A percentile compares a stretch with the other conserved stretches of the same genome.
Conservation (phyloP, 2,113 vertebrate genomes). For the pig (Sus scrofa) region T2T-Sscrofa CM000826.6:80837501-80838000, state of each 20-base stretch:
- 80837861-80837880: background rate
- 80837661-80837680: slow-evolving; percentile 69
- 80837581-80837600: rapidly evolving
- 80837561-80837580: rapidly evolving
- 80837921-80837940: background rate
- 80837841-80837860: slow-evolving; percentile 5
- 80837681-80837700: slow-evolving; percentile 69
- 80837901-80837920: background rate
- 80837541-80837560: background rate
- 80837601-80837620: background rate
- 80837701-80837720: slow-evolving; percentile 75
- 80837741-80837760: slow-evolving; percentile 77
- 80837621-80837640: slow-evolving; percentile 48
- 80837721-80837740: slow-evolving; percentile 72
- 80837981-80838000: background rate
- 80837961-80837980: background rate
- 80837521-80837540: background rate
- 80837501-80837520: background rate
- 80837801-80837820: slow-evolving; percentile 29
- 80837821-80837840: slow-evolving; percentile 51
- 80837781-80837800: slow-evolving; percentile 73
- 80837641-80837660: background rate
- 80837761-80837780: slow-evolving; percentile 73
- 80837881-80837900: background rate
- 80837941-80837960: background rate